phyloP scores from a whole-genome alignment of 2,797 vertebrate species.

The Melopsittacus undulatus region DNA sequence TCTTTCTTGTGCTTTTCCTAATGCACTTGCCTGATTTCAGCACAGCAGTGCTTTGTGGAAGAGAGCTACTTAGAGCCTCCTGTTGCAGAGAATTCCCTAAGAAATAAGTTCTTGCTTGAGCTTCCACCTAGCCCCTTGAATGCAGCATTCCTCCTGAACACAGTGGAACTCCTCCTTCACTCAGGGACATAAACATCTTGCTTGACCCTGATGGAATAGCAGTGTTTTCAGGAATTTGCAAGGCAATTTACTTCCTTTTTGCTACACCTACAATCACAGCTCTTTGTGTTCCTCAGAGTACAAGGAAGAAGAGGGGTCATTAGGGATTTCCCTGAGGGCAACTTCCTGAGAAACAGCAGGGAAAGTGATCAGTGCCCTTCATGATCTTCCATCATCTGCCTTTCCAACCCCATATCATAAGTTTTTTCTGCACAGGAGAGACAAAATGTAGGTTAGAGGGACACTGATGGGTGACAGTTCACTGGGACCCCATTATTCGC shows the following conservation, averaged over 20 bases:
- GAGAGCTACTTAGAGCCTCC: not conserved
- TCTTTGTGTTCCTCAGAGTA: not conserved
- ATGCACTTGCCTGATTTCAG: fast-evolving
- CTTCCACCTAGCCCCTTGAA: not conserved
- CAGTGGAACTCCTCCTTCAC: fast-evolving
- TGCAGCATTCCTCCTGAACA: not conserved
- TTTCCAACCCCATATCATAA: not conserved
- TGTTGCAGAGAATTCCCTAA: not conserved
- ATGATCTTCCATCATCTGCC: not conserved
- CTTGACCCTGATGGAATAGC: not conserved
- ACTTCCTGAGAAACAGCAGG: not conserved
- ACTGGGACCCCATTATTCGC: fast-evolving
- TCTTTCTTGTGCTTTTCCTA: not conserved
- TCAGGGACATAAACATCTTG: not conserved
- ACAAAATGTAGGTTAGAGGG: not conserved
- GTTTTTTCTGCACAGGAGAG: not conserved
- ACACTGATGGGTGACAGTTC: not conserved
- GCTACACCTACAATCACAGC: not conserved
- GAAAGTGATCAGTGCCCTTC: not conserved
- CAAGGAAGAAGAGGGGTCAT: not conserved
- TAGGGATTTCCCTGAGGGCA: not conserved
- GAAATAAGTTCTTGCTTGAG: not conserved
- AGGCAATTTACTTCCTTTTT: not conserved
- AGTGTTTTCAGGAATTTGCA: not conserved
- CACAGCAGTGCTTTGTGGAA: not conserved